phyloP scores from a whole-genome alignment of 2,797 vertebrate genomes.

The Arctocebus calabarensis region DNA sequence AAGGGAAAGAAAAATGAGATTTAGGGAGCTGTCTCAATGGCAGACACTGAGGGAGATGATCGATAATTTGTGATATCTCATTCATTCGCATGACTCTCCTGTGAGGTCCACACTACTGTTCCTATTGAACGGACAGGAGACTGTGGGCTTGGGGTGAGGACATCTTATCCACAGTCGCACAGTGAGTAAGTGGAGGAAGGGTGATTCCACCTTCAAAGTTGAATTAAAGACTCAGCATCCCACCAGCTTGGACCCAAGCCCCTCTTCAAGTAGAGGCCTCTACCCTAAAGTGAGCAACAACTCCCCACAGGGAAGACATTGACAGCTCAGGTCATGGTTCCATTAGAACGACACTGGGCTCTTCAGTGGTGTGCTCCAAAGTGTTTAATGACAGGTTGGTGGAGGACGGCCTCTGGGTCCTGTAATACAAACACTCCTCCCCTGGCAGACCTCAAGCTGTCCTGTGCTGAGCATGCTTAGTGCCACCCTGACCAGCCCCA shows the following conservation, averaged over 20 bases:
- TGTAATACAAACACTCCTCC: background rate
- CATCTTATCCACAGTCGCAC: background rate
- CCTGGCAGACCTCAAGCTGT: background rate
- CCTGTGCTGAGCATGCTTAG: background rate
- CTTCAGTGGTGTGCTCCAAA: background rate
- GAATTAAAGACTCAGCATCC: background rate
- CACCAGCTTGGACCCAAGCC: background rate
- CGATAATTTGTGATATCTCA: background rate
- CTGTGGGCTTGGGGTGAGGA: background rate
- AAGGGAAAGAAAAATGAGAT: background rate
- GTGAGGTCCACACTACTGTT: background rate
- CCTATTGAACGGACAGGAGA: background rate
- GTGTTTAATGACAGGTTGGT: background rate
- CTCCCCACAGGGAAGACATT: background rate
- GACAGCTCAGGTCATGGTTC: background rate
- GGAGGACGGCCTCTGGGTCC: background rate
- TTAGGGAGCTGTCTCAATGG: rapidly evolving
- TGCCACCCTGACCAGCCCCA: background rate
- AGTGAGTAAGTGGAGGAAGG: background rate
- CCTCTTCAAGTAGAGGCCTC: background rate
- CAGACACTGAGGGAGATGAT: background rate
- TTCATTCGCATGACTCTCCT: background rate
- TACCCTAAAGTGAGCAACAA: background rate
- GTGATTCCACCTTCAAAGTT: background rate
- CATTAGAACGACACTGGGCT: background rate